These are phyloP conservation scores for Drosophila subquinaria DNA, from an alignment of 2,888 invertebrate genomes.

Conservation along the genomic window DNA sequence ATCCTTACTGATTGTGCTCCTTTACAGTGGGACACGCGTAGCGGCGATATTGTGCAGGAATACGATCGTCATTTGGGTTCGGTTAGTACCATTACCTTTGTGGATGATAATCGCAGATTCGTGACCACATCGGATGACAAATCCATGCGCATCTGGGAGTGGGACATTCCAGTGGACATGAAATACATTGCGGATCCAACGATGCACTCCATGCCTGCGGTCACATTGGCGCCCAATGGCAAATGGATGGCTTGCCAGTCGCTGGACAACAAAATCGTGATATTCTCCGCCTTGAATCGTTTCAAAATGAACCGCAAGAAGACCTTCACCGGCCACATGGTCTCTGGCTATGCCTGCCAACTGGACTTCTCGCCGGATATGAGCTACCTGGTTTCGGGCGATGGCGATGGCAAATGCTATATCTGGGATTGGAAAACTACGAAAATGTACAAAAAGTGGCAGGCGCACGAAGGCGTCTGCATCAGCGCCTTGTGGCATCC, in stretches of 20 bases:
- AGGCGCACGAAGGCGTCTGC: constrained; percentile 99
- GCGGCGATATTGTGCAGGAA: constrained; percentile 98
- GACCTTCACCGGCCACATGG: constrained; percentile 99
- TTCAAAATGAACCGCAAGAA: constrained; percentile 99
- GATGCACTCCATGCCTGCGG: constrained; percentile 99
- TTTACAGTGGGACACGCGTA: constrained; percentile 95
- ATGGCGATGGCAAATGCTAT: constrained; percentile 99
- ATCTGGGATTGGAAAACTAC: constrained; percentile 99
- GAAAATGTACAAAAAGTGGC: constrained; percentile 99
- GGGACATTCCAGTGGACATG: constrained; percentile 99
- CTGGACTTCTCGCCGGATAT: constrained; percentile 99
- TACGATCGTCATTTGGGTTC: constrained; percentile 99
- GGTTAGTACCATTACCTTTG: constrained; percentile 99
- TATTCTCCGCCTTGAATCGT: constrained; percentile 98
- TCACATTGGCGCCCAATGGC: constrained; percentile 97
- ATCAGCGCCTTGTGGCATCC: constrained; percentile 99
- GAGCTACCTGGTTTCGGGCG: constrained; percentile 99
- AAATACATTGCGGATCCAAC: constrained; percentile 99
- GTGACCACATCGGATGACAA: constrained; percentile 99
- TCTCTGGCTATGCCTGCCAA: constrained; percentile 99
- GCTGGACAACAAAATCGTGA: constrained; percentile 99
- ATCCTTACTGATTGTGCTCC: background rate
- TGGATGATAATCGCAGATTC: constrained; percentile 98
- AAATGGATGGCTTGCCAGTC: constrained; percentile 99
- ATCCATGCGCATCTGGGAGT: constrained; percentile 99